These are phyloP conservation scores for Coracopsis vasa DNA, from an alignment of 2,113 vertebrate genomes.

Conservation along the genomic window DNA sequence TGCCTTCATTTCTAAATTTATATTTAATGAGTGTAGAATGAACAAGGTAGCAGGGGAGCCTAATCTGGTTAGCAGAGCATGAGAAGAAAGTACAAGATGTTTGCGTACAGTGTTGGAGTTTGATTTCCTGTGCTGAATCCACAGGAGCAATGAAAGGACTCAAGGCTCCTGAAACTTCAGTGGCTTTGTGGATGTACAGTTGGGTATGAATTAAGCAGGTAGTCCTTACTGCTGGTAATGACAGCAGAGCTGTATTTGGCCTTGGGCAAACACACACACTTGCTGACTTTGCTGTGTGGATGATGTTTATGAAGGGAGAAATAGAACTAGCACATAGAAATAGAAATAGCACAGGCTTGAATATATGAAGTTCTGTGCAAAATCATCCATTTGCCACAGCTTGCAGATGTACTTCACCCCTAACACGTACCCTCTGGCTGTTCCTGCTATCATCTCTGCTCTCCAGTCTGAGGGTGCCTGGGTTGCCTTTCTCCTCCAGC, in stretches of 20 bases:
- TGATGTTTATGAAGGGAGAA: not conserved
- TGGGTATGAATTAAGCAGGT: not conserved
- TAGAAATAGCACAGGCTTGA: not conserved
- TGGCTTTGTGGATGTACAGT: not conserved
- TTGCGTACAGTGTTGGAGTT: not conserved
- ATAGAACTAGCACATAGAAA: not conserved
- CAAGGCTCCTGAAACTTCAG: not conserved
- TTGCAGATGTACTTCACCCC: not conserved
- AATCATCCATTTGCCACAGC: not conserved
- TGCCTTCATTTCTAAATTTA: constrained; percentile 52
- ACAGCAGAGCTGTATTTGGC: constrained; percentile 36
- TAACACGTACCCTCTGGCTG: not conserved
- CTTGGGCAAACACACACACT: not conserved
- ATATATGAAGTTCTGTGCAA: not conserved
- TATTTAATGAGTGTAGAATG: constrained; percentile 32
- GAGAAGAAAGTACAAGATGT: constrained; percentile 6
- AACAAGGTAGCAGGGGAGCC: constrained; percentile 35
- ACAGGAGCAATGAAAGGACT: not conserved
- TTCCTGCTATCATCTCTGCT: not conserved
- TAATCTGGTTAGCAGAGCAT: constrained; percentile 37
- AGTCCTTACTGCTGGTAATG: not conserved
- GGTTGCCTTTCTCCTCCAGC: not conserved
- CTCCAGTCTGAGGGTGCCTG: not conserved
- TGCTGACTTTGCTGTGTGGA: constrained; percentile 12
- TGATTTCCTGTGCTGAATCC: constrained; percentile 15